Conservation (phyloP, 2,888 invertebrate species). For the Pseudeuparius sepicola region DNA sequence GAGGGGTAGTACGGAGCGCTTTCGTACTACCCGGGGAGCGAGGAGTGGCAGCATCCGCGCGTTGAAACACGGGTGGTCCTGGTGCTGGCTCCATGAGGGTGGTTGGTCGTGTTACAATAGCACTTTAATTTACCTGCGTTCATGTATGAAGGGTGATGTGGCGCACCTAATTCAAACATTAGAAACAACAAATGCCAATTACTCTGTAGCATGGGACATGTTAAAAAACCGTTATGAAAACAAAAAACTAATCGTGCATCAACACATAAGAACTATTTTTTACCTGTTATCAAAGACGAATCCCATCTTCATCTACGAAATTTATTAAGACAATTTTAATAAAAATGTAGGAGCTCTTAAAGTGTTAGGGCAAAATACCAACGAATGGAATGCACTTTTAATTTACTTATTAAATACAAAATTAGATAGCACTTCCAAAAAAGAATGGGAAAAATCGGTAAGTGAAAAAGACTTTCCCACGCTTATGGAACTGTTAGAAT, state of each 20-base stretch:
- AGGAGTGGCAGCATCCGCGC: too few species aligned
- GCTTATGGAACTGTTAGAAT: conserved; percentile 5
- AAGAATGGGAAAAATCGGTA: conserved; percentile 9
- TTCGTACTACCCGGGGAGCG: too few species aligned
- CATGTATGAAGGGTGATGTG: conserved; percentile 12
- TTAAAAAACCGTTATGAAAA: conserved; percentile 15
- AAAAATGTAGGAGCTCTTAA: conserved; percentile 12
- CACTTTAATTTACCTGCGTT: conserved; percentile 15
- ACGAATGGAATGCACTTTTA: conserved; percentile 10
- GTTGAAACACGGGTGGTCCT: too few species aligned
- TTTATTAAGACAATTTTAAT: conserved; percentile 12
- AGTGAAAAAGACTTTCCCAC: conserved; percentile 5
- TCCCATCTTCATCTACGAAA: conserved; percentile 11
- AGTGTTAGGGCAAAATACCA: conserved; percentile 6
- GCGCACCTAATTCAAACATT: conserved; percentile 14
- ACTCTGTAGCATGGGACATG: conserved; percentile 14
- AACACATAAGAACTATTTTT: conserved; percentile 13
- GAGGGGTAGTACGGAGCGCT: too few species aligned
- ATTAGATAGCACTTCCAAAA: conserved; percentile 11
- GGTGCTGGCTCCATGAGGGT: too few species aligned
- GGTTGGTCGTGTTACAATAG: too few species aligned
- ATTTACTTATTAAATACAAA: conserved; percentile 13
- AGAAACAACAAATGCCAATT: conserved; percentile 14
- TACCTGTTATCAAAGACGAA: conserved; percentile 8
- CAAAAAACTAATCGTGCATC: conserved; percentile 10